Base-by-base conservation (phyloP, 2,797 vertebrate species). In the Sandelia bainsii region DNA sequence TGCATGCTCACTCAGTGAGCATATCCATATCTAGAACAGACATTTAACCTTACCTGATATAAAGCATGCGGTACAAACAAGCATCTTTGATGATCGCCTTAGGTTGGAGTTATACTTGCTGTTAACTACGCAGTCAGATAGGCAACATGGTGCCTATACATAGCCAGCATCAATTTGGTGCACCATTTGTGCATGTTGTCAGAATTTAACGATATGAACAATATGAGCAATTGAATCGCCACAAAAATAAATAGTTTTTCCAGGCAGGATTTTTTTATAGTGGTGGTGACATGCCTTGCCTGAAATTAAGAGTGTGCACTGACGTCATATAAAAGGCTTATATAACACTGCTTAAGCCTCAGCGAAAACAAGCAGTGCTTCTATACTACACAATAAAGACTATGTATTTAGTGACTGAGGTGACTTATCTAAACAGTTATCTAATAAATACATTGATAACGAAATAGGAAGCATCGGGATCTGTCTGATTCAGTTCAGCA, bases 381-480 rank as follows among this genome's bases (percentile, higher is more conserved):
- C 34, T 34, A 8, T 49, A 60, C 61, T 49, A 44, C 25, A 68
- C 49, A 44, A 48, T 40, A 63, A 52, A 23, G 49, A 37, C 8
- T 29, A 3, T 22, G 10, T 53, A 10, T 22, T 25, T 19, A 66
- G 29, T 32, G 51, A 52, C n/a, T 2, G 22, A 46, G 52, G n/a
- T 7, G 10, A 39, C 10, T 12, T 4, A 20, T 49, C 65, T 44
- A 5, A 6, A 77, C 0, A 5, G 17, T 37, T 20, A 17, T 60
- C 19, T 9, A 12, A 40, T 14, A 27, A 40, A 19, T 37, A 11
- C 32, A 77, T 64, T n/a, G 14, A 46, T 64, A 49, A 46, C 4
- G 3, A 51, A 44, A 27, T 9, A 5, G 44, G 58, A 61, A 14
- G 16, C 14, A 13, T 56, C 19, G 19, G 19, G 19, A 39, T 22